These are phyloP conservation scores for Margarornis squamiger DNA, from an alignment of 2,797 vertebrate genomes.

Conservation along the genomic window DNA sequence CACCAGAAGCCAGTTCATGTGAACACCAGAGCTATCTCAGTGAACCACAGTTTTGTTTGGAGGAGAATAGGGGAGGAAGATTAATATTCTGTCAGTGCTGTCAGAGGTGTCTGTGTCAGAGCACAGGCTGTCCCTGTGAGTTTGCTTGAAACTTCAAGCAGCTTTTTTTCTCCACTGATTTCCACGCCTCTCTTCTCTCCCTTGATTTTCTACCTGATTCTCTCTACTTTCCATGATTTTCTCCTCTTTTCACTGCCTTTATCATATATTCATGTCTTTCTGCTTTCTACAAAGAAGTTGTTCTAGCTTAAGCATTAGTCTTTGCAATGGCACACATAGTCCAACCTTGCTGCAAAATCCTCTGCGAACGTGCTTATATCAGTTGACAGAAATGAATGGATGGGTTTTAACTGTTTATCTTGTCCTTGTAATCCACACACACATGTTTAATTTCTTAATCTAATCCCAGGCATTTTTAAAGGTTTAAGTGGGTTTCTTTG, in stretches of 20 bases:
- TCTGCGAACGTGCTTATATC: background rate
- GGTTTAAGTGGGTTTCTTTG: background rate
- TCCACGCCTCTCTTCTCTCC: background rate
- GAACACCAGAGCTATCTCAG: background rate
- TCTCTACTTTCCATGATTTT: background rate
- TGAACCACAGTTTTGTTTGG: slow-evolving; percentile 24
- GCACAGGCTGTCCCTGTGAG: background rate
- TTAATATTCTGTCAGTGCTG: background rate
- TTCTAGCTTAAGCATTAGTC: background rate
- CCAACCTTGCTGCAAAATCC: background rate
- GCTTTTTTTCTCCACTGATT: background rate
- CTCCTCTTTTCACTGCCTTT: background rate
- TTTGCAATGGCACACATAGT: background rate
- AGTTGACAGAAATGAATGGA: background rate
- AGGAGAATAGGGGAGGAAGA: background rate
- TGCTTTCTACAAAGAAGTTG: background rate
- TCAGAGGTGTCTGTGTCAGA: background rate
- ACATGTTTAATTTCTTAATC: background rate
- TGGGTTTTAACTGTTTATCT: background rate
- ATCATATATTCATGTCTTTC: background rate
- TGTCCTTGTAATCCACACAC: background rate
- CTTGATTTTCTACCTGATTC: background rate
- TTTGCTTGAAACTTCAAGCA: background rate
- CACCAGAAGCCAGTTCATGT: background rate
- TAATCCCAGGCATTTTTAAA: background rate